Conservation (phyloP, 2,888 invertebrate genomes). For the Melanostoma scalare region DNA sequence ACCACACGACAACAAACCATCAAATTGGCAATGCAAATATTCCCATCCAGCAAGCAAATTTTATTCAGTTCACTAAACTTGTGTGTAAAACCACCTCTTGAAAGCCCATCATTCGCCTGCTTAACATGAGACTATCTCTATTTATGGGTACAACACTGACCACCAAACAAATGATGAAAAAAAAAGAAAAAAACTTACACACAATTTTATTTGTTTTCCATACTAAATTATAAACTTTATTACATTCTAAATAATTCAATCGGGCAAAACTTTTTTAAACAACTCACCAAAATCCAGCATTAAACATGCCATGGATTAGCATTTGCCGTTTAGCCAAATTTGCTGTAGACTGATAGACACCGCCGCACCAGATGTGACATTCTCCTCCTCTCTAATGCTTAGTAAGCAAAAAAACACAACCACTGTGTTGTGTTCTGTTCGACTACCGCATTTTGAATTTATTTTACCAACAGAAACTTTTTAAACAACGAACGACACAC, state of each 20-base stretch:
- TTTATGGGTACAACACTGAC: constrained; percentile 29
- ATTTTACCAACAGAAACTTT: constrained; percentile 7
- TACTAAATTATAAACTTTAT: constrained; percentile 66
- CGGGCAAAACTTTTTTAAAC: constrained; percentile 11
- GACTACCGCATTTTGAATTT: constrained; percentile 40
- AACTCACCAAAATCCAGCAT: constrained; percentile 27
- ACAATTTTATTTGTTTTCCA: constrained; percentile 46
- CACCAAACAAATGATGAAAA: constrained; percentile 2
- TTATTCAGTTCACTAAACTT: constrained; percentile 33
- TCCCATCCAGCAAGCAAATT: constrained; percentile 4
- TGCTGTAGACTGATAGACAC: constrained; percentile 60
- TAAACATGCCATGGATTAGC: constrained; percentile 52
- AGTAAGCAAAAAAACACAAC: background rate
- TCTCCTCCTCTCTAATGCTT: constrained; percentile 18
- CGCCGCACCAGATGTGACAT: constrained; percentile 55
- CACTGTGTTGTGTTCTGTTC: background rate
- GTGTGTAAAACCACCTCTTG: constrained; percentile 8
- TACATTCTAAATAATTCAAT: constrained; percentile 42
- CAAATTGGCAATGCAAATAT: constrained; percentile 45
- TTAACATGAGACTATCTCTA: constrained; percentile 31
- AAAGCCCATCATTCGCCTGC: constrained; percentile 25
- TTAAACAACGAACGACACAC: constrained; percentile 8
- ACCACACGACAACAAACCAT: constrained; percentile 34
- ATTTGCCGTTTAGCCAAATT: constrained; percentile 63
- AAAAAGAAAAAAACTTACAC: constrained; percentile 42